Conservation (phyloP, 2,888 invertebrate species). For the Spodoptera exigua region DNA sequence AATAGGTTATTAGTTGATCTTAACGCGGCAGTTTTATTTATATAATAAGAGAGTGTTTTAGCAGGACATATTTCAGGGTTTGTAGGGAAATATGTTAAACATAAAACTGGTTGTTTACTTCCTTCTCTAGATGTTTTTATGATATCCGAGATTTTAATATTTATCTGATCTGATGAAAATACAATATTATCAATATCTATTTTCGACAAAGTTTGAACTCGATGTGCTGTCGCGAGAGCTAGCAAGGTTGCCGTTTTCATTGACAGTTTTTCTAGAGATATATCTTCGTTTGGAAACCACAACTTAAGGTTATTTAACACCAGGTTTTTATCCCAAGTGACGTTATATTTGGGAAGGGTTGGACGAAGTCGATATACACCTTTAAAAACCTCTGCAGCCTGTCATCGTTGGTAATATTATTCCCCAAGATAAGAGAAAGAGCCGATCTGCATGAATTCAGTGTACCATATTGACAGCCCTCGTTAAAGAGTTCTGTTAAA, state of each 20-base stretch:
- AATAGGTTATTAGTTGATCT: constrained; percentile 2
- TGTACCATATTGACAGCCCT: background rate
- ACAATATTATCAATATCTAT: background rate
- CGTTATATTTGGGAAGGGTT: background rate
- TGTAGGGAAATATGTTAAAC: background rate
- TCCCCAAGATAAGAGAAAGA: background rate
- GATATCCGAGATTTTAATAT: background rate
- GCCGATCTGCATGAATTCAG: background rate
- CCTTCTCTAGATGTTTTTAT: background rate
- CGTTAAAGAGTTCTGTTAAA: background rate
- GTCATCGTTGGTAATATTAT: background rate
- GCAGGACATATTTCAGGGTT: background rate
- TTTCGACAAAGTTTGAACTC: background rate
- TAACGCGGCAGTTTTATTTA: background rate
- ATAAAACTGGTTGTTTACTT: background rate
- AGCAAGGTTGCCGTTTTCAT: background rate
- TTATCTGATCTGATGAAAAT: background rate
- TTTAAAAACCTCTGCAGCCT: background rate
- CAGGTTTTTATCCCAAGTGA: background rate
- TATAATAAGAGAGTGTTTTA: background rate
- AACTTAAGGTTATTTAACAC: background rate
- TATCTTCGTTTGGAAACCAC: background rate
- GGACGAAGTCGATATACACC: background rate
- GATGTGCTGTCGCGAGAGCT: background rate
- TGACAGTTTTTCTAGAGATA: background rate